Base-by-base conservation (phyloP, 2,888 invertebrate species). In the Rhogogaster chlorosoma region DNA sequence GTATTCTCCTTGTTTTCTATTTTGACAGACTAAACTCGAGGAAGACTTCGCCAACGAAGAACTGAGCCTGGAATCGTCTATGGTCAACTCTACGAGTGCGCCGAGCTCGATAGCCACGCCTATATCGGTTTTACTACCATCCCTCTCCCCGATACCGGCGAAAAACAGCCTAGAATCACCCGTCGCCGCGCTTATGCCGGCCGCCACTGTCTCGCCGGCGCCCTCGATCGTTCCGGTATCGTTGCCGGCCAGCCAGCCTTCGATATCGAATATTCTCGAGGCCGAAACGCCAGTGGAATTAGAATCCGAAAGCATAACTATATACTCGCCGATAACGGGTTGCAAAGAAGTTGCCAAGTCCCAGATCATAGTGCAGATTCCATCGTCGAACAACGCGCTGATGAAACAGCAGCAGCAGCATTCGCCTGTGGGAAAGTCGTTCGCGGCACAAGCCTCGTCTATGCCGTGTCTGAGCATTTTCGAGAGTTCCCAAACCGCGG, bases 11-110 rank as follows among this genome's bases (percentile, higher is more conserved):
- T 10, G 77, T n/a, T 83, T 80, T 88, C 70, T 89, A 90, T 91
- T 83, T 83, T 45, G 26, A 87, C 90, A 93, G 93, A 93, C 92
- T 77, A 93, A 93, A 87, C 90, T 93, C 87, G 93, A 93, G 87
- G 93, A 93, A 87, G 93, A 93, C 86, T 93, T 93, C 86, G 92
- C 89, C 36, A 91, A 90, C 84, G 92, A 93, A 86, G 93, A 93
- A 86, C 86, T 93, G 82, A 89, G 90, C 70, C 83, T 93, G 89
- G 93, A 93, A 73, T 86, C 90, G 6, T 87, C 88, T 4, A 84
- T 86, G 38, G 71, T 86, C 26, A 84, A 78, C 10, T 85, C 86
- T n/a, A 77, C 84, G 18, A 36, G 18, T 84, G 26, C 86, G 12
- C 83, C 88, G 15, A 88, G 84, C 36, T 88, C 91, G 18, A 89